These are phyloP conservation scores for Eurytoma californica DNA, from an alignment of 2,888 invertebrate genomes.

Conservation along the genomic window DNA sequence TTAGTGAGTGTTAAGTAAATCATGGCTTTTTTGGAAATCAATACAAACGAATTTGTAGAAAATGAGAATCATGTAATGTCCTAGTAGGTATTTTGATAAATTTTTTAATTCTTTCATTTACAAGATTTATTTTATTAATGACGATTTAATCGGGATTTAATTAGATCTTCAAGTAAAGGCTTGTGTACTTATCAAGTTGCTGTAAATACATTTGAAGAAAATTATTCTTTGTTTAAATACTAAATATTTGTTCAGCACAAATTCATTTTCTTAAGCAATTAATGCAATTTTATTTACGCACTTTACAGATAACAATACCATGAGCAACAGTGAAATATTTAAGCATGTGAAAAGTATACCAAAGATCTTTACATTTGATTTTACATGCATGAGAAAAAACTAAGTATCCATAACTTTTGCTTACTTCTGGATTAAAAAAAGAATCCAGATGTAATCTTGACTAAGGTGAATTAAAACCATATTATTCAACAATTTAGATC, in stretches of 20 bases:
- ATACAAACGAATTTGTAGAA: slow-evolving; percentile 11
- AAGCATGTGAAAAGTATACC: slow-evolving; percentile 23
- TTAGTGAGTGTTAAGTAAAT: no score
- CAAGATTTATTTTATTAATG: slow-evolving; percentile 7
- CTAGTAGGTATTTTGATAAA: slow-evolving; percentile 11
- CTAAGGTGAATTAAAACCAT: background rate
- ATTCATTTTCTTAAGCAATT: slow-evolving; percentile 20
- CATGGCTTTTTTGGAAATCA: background rate
- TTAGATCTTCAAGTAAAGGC: slow-evolving; percentile 28
- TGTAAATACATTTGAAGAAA: slow-evolving; percentile 40
- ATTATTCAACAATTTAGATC: slow-evolving; percentile 22
- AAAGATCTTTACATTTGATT: slow-evolving; percentile 38
- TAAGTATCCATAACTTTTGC: background rate
- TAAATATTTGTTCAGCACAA: slow-evolving; percentile 36
- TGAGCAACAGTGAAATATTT: no score
- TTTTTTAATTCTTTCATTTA: slow-evolving; percentile 13
- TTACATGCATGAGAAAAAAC: slow-evolving; percentile 22
- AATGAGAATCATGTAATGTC: background rate
- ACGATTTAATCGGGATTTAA: slow-evolving; percentile 3
- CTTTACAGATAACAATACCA: no score
- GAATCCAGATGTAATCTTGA: slow-evolving; percentile 19
- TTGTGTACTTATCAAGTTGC: slow-evolving; percentile 45
- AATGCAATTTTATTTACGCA: no score
- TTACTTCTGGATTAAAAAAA: slow-evolving; percentile 12
- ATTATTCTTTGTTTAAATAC: slow-evolving; percentile 24